Percentiles rank a stretch among this genome's conserved stretches.
Conservation (phyloP, 2,113 vertebrate species). For the Halcyon malimbica region DNA sequence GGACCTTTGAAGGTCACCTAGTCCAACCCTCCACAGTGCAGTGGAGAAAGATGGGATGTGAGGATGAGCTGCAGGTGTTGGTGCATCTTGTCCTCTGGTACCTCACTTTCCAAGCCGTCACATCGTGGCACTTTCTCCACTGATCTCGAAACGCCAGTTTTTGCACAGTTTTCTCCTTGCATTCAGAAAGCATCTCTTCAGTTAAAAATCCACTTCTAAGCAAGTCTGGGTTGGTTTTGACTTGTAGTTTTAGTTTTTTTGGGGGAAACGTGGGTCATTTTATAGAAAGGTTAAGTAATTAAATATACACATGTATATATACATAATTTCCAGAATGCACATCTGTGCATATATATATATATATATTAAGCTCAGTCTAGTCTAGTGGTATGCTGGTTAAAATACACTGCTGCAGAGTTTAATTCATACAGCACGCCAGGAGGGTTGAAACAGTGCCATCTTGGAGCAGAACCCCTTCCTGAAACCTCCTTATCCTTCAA, state of each 20-base stretch:
- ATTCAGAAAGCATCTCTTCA: neutral
- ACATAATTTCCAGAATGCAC: neutral
- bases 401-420: neutral
- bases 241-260: neutral
- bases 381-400: neutral
- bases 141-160: accelerated
- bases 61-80: neutral
- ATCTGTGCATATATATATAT: neutral
- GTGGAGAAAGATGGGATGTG: neutral
- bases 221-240: neutral
- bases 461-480: neutral
- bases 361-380: neutral
- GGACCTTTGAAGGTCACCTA: neutral
- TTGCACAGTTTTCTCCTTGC: neutral
- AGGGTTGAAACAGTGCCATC: neutral
- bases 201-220: neutral
- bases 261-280: neutral
- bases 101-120: neutral
- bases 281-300: neutral
- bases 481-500: neutral
- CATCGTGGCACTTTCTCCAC: accelerated
- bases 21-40: neutral
- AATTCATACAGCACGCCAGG: neutral
- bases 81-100: neutral
- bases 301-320: neutral